Evolutionary conservation across 2,113 vertebrate species (phyloP).

Genomic region (Aviceda subcristata): DNA sequence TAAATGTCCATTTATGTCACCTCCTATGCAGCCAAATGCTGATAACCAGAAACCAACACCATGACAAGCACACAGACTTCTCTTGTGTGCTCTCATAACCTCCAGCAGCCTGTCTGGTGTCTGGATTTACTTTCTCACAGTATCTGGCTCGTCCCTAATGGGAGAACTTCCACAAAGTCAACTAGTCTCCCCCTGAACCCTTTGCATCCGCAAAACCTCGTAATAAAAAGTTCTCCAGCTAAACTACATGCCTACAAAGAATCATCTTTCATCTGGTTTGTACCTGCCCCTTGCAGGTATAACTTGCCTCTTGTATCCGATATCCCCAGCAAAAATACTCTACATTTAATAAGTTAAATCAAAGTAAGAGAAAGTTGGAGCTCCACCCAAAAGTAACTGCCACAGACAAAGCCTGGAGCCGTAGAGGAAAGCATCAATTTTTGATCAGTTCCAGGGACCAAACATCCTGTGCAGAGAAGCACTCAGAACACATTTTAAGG

Average conservation of each 20-base stretch:
- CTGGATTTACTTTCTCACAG: not conserved
- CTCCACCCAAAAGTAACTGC: not conserved
- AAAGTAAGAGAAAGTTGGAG: not conserved
- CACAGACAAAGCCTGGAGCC: not conserved
- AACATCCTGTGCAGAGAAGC: not conserved
- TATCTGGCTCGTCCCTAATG: not conserved
- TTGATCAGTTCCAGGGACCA: not conserved
- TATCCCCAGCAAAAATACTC: not conserved
- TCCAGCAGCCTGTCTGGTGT: not conserved
- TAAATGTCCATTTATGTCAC: not conserved
- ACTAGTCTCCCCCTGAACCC: not conserved
- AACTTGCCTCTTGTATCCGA: not conserved
- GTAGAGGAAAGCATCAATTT: not conserved
- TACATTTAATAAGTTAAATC: not conserved
- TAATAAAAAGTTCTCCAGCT: not conserved
- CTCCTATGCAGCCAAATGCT: not conserved
- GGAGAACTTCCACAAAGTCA: not conserved
- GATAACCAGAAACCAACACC: not conserved
- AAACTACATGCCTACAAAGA: rapidly evolving
- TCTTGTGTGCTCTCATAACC: not conserved
- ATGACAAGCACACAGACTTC: not conserved
- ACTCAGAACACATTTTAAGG: not conserved
- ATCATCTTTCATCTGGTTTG: not conserved
- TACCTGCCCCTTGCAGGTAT: rapidly evolving
- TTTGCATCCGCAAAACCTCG: not conserved